Evolutionary conservation across 1,140 invertebrate species (phyloP), one percentile per base, ranked within the genome.

Genomic region (Drosophila asahinai): DNA sequence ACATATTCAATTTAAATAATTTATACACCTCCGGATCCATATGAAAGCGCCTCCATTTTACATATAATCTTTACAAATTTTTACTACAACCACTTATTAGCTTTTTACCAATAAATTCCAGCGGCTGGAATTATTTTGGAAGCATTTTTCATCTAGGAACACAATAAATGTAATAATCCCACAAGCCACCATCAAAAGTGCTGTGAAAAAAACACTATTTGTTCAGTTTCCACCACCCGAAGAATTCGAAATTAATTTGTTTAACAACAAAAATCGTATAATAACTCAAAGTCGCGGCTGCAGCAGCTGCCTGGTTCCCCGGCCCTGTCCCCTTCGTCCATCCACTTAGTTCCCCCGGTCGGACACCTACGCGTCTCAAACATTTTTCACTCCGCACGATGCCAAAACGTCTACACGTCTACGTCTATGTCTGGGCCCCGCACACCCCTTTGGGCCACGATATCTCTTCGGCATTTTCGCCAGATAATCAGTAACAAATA

Each of bases 321-420:
- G 43, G 15, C 54, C 17, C 22, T 12, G 8, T 0, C 17, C 47
- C 22, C 14, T 40, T 51, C 61, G 22, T 25, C 40, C 8, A n/a
- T 30, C 60, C 52, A 54, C 9, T 19, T 36, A 36, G 11, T 17
- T 25, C 51, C 43, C 58, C 6, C 17, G 27, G 36, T 57, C 25
- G 22, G 45, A 83, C 78, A 77, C 78, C 78, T 86, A 81, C 80
- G 79, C 72, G 71, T 48, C 60, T 58, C 30, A 30, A 59, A 70
- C 70, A 76, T 81, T 71, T 82, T 82, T 72, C 80, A 66, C 65
- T 82, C 67, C 45, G 80, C 61, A 78, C 61, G 73, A 72, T 77
- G 80, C 80, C 80, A 77, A 81, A 81, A 71, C 79, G 79, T 81
- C 80, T 81, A 77, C 75, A 70, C 75, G 75, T 78, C 79, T 52